A percentile compares a stretch with the other conserved stretches of the same genome.
Conservation (phyloP, 2,888 invertebrate genomes). For the Apotomis turbidana region DNA sequence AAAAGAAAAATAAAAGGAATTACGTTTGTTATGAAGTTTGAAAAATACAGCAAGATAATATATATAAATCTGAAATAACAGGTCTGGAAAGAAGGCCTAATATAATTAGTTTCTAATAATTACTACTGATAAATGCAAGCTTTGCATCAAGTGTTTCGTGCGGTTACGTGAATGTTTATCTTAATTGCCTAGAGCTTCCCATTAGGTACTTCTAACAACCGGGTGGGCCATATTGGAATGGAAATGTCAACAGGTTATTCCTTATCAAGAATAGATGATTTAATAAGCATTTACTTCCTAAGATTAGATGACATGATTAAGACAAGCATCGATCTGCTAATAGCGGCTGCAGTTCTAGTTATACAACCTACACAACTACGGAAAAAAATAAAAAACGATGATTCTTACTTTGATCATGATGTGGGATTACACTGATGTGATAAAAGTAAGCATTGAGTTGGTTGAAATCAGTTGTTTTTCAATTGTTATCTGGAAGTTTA, state of each 20-base stretch:
- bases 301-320: conserved; percentile 23
- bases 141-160: conserved; percentile 7
- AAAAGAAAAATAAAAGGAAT: conserved; percentile 41
- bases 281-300: conserved; percentile 23
- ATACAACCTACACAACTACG: conserved; percentile 35
- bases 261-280: conserved; percentile 41
- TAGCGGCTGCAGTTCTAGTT: conserved; percentile 40
- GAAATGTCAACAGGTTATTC: conserved; percentile 64
- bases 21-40: neutral
- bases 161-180: conserved; percentile 38
- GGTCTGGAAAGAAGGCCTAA: conserved; percentile 3
- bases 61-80: neutral
- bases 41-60: neutral
- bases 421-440: conserved; percentile 40
- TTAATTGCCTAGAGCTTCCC: conserved; percentile 40
- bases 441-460: conserved; percentile 21
- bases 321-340: conserved; percentile 39
- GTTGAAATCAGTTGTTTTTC: conserved; percentile 26
- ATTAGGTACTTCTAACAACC: conserved; percentile 54
- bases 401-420: conserved; percentile 66
- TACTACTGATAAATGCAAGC: neutral
- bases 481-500: conserved; percentile 38
- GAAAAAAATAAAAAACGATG: conserved; percentile 40
- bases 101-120: conserved; percentile 1
- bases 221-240: conserved; percentile 77